phyloP scores from a whole-genome alignment of 2,797 vertebrate genomes.

The Etheostoma nigrum region DNA sequence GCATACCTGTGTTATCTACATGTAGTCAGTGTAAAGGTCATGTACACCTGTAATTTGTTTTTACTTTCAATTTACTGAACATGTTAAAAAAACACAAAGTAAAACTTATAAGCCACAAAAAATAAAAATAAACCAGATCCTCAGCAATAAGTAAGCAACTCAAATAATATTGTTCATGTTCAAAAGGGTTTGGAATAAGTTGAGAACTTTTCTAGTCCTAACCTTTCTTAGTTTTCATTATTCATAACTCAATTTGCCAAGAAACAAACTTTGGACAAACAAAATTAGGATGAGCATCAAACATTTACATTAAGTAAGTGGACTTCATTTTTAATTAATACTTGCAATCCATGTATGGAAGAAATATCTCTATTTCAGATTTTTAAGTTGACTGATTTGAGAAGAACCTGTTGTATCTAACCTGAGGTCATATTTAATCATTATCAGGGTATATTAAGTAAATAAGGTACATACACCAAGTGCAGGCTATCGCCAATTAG shows the following conservation, averaged over 20 bases:
- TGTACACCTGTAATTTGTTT: neutral
- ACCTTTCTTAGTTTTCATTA: too few species aligned
- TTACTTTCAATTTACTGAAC: too few species aligned
- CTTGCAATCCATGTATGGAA: neutral
- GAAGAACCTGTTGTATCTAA: neutral
- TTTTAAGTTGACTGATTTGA: neutral
- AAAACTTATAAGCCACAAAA: too few species aligned
- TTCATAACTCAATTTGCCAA: too few species aligned
- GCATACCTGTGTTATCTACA: neutral
- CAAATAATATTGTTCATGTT: too few species aligned
- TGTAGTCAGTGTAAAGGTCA: constrained; percentile 1
- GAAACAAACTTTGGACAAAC: neutral
- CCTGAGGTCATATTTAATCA: neutral
- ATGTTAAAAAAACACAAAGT: too few species aligned
- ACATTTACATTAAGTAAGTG: neutral
- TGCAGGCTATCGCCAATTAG: neutral
- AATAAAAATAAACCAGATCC: too few species aligned
- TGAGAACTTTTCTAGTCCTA: too few species aligned
- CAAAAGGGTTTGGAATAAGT: too few species aligned
- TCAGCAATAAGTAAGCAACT: too few species aligned
- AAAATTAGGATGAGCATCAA: neutral
- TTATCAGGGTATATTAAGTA: neutral
- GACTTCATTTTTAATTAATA: neutral
- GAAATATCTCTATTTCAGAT: neutral
- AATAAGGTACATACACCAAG: neutral